Percentiles rank a stretch among this genome's conserved stretches.
Conservation (phyloP, 2,113 vertebrate species). For the Nothobranchius furzeri region DNA sequence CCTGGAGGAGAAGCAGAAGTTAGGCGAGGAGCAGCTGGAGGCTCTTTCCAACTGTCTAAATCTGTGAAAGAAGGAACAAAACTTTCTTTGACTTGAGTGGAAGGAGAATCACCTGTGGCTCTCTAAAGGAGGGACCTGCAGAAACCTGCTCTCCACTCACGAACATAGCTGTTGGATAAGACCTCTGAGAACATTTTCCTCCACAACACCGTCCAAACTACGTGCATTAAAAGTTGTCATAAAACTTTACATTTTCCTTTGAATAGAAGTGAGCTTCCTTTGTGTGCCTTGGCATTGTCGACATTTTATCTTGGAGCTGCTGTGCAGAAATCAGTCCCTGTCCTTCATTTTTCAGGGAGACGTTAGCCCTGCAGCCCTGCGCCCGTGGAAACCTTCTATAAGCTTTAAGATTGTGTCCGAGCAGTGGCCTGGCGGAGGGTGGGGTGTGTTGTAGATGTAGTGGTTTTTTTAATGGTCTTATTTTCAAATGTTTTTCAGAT, state of each 20-base stretch:
- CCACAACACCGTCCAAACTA: constrained; percentile 16
- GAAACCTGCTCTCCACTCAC: constrained; percentile 6
- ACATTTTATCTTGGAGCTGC: constrained; percentile 34
- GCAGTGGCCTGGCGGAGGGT: constrained; percentile 19
- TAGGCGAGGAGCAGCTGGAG: constrained; percentile 88
- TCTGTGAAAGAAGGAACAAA: constrained; percentile 33
- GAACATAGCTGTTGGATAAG: background rate
- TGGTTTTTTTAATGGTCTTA: constrained; percentile 38
- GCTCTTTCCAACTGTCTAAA: constrained; percentile 71
- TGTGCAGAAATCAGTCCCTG: constrained; percentile 35
- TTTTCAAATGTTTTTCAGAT: constrained; percentile 60
- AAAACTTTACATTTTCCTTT: constrained; percentile 4
- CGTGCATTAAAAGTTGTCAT: constrained; percentile 5
- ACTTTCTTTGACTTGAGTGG: background rate
- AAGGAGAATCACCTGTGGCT: constrained; percentile 10
- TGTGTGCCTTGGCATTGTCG: constrained; percentile 60
- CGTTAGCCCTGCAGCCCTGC: constrained; percentile 25
- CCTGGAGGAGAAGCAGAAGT: constrained; percentile 86
- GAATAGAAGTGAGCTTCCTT: constrained; percentile 12
- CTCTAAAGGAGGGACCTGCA: constrained; percentile 15
- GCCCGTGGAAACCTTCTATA: constrained; percentile 51
- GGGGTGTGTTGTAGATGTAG: constrained; percentile 47
- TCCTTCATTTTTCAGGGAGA: constrained; percentile 30
- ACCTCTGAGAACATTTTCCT: constrained; percentile 8
- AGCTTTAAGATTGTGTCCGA: constrained; percentile 72